Evolutionary conservation across 2,888 invertebrate genomes (phyloP), one percentile per base, ranked within the genome.

Genomic region (Mythimna loreyi): DNA sequence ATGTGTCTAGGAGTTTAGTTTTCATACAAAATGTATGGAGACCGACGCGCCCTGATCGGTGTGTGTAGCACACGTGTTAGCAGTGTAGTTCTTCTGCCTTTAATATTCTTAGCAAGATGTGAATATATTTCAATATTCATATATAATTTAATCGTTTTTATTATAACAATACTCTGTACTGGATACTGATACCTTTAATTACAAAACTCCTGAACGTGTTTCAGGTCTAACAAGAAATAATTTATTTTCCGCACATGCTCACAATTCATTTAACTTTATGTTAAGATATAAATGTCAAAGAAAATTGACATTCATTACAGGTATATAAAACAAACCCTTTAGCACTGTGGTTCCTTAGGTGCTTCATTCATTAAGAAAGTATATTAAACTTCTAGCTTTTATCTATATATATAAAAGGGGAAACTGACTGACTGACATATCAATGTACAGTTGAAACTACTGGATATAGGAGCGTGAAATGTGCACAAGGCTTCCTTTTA

Each of bases 211-310:
- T 40, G 43, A n/a, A 36, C 23, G 28, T 45, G n/a, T 65, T 28
- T 75, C 23, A 36, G n/a, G 40, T 33, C 33, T 55, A 61, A 58
- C 33, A 25, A 33, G 11, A 65, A 61, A n/a, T 25, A 33, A 75
- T 73, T 43, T 58, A 59, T 45, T 50, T 49, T 49, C 45, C 30
- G 16, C 23, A 7, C 36, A 36, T 13, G 25, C 8, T 11, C 56
- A 36, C 23, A 47, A 47, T 72, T 75, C 6, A 45, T 72, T 76
- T 30, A 53, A 30, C n/a, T 53, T 53, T 75, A 45, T 52, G 21
- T 64, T 75, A 47, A 55, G 33, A 4, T 47, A 28, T 77, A 65
- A 80, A 70, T 58, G 53, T 47, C 58, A 45, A 49, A 58, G 65
- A 45, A 61, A 66, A 72, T 78, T 50, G 57, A 45, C 36, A 60